Base-by-base conservation (phyloP, 1,140 invertebrate genomes). In the Asobara japonica region DNA sequence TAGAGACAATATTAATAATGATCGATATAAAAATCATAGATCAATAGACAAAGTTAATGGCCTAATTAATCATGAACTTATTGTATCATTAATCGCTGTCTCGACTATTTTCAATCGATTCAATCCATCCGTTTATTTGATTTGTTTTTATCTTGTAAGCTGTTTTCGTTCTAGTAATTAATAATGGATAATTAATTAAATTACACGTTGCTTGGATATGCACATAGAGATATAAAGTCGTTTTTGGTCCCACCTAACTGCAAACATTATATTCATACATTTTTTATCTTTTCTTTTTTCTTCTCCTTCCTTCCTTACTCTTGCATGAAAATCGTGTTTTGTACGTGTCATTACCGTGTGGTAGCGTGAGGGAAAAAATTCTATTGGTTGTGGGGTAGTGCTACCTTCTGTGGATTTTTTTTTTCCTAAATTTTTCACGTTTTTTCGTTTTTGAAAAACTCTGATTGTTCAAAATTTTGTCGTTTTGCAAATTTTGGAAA, bases 161-260 rank as follows among this genome's bases (percentile, higher is more conserved):
- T 72, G 71, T 71, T 76, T 78, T 27, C 51, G 11, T 27, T 78
- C 77, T 83, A 84, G 85, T 78, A 83, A 83, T 84, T 78, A 80
- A 81, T 80, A 83, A 83, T 86, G 81, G 79, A 85, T 82, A 80
- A 80, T 83, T 84, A 85, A 82, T 82, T 80, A 74, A 81, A 83
- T 86, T 87, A 87, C 84, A 85, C 79, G 83, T 86, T 83, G 84
- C 84, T 85, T 87, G 81, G 84, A 86, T 86, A 87, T 86, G 83
- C 85, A 86, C 83, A 85, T 86, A 85, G 83, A 87, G 84, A 86
- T 87, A 87, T 86, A 86, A 87, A 87, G 85, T 87, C 82, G 80
- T 88, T 87, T 87, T 88, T 88, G 86, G 86, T 88, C 86, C 86
- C 86, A 88, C 85, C 86, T 87, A 87, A 86, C 84, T 86, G 82